phyloP scores from a whole-genome alignment of 2,113 vertebrate genomes.

The Callipepla squamata region DNA sequence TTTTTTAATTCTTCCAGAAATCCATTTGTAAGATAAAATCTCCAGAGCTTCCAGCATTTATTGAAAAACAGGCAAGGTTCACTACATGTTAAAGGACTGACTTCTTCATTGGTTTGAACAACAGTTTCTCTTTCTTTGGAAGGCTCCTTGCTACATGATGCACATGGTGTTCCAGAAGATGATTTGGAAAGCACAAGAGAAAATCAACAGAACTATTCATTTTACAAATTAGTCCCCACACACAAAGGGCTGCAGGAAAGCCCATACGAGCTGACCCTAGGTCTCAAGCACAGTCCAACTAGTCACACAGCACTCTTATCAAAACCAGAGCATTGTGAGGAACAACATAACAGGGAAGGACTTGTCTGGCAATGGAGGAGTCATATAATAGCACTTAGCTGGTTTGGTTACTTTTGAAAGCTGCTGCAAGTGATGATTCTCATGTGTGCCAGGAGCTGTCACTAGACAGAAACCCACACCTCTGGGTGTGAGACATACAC shows the following conservation, averaged over 20 bases:
- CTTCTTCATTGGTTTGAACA: background rate
- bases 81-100: no score
- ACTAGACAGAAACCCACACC: background rate
- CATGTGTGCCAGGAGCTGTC: background rate
- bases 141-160: background rate
- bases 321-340: background rate
- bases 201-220: background rate
- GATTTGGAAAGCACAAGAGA: background rate
- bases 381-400: background rate
- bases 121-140: background rate
- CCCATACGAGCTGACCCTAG: accelerated
- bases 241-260: background rate
- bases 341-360: background rate
- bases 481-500: background rate
- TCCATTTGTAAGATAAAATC: background rate
- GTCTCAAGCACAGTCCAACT: background rate
- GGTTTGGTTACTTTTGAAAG: background rate
- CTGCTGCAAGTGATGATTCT: background rate
- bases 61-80: background rate
- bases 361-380: background rate
- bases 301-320: background rate
- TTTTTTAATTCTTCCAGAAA: background rate
- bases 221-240: background rate
- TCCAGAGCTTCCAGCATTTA: background rate
- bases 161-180: background rate